These are phyloP conservation scores for Calephelis perditalis DNA, from an alignment of 2,888 invertebrate species.

Conservation along the genomic window DNA sequence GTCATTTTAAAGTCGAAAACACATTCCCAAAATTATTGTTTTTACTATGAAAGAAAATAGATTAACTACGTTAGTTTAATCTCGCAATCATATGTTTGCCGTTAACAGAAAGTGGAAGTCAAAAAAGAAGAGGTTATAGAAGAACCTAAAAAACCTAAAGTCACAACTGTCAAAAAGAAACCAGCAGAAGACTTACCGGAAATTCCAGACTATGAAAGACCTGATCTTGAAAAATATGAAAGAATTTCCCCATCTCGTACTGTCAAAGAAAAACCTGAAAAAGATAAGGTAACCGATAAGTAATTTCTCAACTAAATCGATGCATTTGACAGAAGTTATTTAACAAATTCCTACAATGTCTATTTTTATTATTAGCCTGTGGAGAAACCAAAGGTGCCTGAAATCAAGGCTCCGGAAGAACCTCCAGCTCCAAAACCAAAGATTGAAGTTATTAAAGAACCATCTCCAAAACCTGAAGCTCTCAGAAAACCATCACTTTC, in stretches of 20 bases:
- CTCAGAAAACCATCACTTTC: constrained; percentile 86
- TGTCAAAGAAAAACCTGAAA: constrained; percentile 69
- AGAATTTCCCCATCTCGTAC: constrained; percentile 73
- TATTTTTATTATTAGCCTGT: constrained; percentile 30
- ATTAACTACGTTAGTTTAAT: neutral
- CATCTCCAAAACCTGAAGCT: constrained; percentile 81
- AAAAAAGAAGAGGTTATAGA: constrained; percentile 68
- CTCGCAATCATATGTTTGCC: constrained; percentile 13
- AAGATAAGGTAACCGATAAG: constrained; percentile 40
- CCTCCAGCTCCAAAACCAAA: constrained; percentile 82
- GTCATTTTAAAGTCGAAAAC: too few relatives aligned
- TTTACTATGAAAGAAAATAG: too few relatives aligned
- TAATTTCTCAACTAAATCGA: neutral
- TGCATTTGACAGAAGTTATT: too few relatives aligned
- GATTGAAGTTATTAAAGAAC: constrained; percentile 92
- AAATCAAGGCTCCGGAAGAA: constrained; percentile 82
- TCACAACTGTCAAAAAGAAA: constrained; percentile 70
- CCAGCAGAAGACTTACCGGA: constrained; percentile 77
- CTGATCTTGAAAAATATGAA: constrained; percentile 84
- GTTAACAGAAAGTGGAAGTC: constrained; percentile 66
- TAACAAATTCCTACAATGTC: neutral
- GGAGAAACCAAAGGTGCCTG: constrained; percentile 76
- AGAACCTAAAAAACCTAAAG: constrained; percentile 68
- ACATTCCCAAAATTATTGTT: too few relatives aligned
- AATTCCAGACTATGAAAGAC: constrained; percentile 86